phyloP scores from a whole-genome alignment of 2,888 invertebrate genomes.

The Parnassius apollo region DNA sequence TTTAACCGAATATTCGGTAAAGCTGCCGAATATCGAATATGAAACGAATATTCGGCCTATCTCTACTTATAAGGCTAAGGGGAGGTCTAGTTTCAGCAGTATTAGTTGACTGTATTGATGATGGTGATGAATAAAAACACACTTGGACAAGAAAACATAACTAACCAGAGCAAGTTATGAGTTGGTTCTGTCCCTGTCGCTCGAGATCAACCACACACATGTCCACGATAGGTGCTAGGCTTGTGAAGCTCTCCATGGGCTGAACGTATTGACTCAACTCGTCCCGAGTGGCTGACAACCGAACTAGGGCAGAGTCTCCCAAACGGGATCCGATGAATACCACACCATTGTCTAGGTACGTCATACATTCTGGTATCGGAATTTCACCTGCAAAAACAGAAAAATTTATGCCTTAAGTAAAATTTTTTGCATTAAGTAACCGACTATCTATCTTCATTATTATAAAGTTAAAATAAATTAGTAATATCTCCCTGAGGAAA shows the following conservation, averaged over 20 bases:
- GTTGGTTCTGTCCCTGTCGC: slow-evolving; percentile 97
- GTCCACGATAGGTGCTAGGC: slow-evolving; percentile 98
- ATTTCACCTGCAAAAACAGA: slow-evolving; percentile 84
- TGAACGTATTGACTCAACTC: slow-evolving; percentile 94
- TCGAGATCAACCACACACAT: slow-evolving; percentile 98
- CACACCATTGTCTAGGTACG: slow-evolving; percentile 98
- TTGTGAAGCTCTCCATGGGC: slow-evolving; percentile 97
- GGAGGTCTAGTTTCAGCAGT: no score
- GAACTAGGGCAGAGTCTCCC: slow-evolving; percentile 97
- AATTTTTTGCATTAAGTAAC: no score
- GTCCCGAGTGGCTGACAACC: slow-evolving; percentile 91
- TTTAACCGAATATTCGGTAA: no score
- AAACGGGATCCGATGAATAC: slow-evolving; percentile 97
- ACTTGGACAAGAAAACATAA: not conserved
- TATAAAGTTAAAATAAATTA: no score
- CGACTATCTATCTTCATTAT: no score
- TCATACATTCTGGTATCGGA: slow-evolving; percentile 97
- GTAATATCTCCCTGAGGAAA: no score
- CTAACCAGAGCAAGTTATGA: slow-evolving; percentile 96
- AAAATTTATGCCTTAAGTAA: no score
- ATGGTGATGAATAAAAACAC: no score
- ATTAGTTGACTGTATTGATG: no score
- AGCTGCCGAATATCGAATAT: no score
- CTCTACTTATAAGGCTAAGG: no score
- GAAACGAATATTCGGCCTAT: no score